Evolutionary conservation across 2,888 invertebrate species (phyloP), one percentile per base, ranked within the genome.

Genomic region (Harpalus rufipes): DNA sequence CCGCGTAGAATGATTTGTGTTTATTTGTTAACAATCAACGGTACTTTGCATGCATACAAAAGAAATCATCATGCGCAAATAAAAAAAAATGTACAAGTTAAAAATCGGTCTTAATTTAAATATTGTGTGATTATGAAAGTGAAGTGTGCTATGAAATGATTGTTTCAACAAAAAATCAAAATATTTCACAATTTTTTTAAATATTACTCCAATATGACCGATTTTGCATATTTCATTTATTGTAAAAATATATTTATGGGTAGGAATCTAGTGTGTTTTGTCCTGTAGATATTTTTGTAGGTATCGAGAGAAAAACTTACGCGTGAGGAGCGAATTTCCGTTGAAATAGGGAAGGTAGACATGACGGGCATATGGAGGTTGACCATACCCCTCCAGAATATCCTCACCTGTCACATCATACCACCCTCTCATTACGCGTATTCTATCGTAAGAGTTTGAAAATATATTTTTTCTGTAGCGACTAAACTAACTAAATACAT

Each of bases 341-440:
- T 95, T 95, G 94, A 95, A 96, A 94, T 95, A 96, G 90, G 96
- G 96, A 91, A 96, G 94, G 92, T 95, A 95, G 92, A 96, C 94
- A 92, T 96, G 96, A 91, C 94, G 95, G 91, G 95, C 95, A 92
- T 95, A 94, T 90, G 93, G 93, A 89, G 95, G 95, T 91, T 94
- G 94, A 91, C 95, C 95, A 92, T 93, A 94, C 91, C 94, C 93
- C 87, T 91, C 91, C 90, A 90, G 89, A 88, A 90, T 88, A 89
- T 91, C 91, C 87, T 90, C 90, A 88, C 90, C 90, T 90, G 89
- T 88, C 88, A 80, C 80, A 85, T 68, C 68, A 79, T 78, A 84
- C 76, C 76, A 84, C 84, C 84, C 84, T 84, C 39, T 84, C 78
- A 84, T 80, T 80, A 85, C 85, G 80, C 85, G 85, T 16, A 58